Percentiles rank a stretch among this genome's conserved stretches.
These are phyloP conservation scores for Hypocryptadius cinnamomeus DNA, from an alignment of 2,113 vertebrate genomes.

Conservation along the genomic window DNA sequence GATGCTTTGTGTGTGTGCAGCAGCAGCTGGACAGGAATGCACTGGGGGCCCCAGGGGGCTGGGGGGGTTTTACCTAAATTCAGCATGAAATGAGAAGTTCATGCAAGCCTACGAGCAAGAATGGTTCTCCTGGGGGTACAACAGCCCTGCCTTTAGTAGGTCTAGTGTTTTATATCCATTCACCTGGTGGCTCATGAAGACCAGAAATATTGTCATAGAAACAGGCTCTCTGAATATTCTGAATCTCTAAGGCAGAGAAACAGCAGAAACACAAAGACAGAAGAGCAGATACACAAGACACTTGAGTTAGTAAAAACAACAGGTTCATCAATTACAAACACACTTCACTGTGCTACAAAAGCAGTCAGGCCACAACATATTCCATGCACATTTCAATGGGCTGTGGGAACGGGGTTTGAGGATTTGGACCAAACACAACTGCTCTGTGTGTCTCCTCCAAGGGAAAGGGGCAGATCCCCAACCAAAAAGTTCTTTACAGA, in stretches of 20 bases:
- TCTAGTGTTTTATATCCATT: conserved; percentile 81
- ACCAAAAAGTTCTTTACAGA: not conserved
- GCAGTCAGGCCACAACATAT: conserved; percentile 32
- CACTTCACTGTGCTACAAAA: conserved; percentile 55
- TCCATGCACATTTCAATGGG: conserved; percentile 47
- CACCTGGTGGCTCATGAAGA: conserved; percentile 96
- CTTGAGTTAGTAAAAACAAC: conserved; percentile 74
- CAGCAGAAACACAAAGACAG: conserved; percentile 74
- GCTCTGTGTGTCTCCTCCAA: not conserved
- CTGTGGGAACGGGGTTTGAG: not conserved
- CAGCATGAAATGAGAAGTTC: conserved; percentile 76
- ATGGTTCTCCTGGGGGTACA: conserved; percentile 62
- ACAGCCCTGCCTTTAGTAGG: conserved; percentile 69
- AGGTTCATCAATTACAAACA: conserved; percentile 67
- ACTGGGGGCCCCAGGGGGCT: conserved; percentile 14
- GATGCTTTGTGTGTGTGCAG: conserved; percentile 65
- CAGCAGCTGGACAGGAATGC: conserved; percentile 61
- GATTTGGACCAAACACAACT: not conserved
- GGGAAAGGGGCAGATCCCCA: not conserved
- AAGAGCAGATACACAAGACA: conserved; percentile 75
- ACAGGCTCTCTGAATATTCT: conserved; percentile 98
- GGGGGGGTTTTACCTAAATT: conserved; percentile 26
- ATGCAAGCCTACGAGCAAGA: conserved; percentile 81
- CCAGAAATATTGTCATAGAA: conserved; percentile 99
- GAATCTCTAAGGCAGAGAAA: conserved; percentile 94